These are phyloP conservation scores for Hozukius guyotensis DNA, from an alignment of 2,797 vertebrate genomes.

Conservation along the genomic window DNA sequence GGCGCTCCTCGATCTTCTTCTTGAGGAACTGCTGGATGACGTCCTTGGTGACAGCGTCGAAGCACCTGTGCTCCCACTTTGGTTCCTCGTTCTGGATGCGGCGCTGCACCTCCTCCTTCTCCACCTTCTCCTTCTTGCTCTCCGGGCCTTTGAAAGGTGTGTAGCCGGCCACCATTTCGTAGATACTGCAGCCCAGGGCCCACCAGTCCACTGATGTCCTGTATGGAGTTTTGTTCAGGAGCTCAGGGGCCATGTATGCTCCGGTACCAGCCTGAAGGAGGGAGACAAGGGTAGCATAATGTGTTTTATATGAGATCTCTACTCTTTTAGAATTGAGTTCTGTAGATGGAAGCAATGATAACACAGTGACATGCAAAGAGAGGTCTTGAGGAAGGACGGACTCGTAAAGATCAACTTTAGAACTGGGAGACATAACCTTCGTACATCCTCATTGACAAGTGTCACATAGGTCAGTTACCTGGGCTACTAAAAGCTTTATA, in stretches of 20 bases:
- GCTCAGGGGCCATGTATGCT: slow-evolving; percentile 95
- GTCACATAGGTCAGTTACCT: background rate
- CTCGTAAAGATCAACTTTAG: background rate
- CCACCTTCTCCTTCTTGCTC: slow-evolving; percentile 89
- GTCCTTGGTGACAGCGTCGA: slow-evolving; percentile 87
- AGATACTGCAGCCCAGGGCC: slow-evolving; percentile 94
- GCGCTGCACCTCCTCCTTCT: slow-evolving; percentile 92
- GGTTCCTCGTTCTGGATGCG: slow-evolving; percentile 91
- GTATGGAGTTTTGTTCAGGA: slow-evolving; percentile 89
- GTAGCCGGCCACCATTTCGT: slow-evolving; percentile 94
- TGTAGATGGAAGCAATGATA: background rate
- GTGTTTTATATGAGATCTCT: background rate
- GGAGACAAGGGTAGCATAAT: background rate
- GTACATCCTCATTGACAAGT: background rate
- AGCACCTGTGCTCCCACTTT: slow-evolving; percentile 88
- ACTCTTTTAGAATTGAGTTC: background rate
- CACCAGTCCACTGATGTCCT: slow-evolving; percentile 95
- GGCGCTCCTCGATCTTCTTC: slow-evolving; percentile 89
- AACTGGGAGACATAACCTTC: background rate
- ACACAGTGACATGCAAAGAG: background rate
- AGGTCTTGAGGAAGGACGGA: background rate
- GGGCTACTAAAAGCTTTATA: background rate
- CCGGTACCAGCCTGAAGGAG: slow-evolving; percentile 91
- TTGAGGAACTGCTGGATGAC: slow-evolving; percentile 90
- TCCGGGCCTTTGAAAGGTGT: slow-evolving; percentile 91